phyloP scores from a whole-genome alignment of 2,113 vertebrate genomes.

The Cygnus atratus region DNA sequence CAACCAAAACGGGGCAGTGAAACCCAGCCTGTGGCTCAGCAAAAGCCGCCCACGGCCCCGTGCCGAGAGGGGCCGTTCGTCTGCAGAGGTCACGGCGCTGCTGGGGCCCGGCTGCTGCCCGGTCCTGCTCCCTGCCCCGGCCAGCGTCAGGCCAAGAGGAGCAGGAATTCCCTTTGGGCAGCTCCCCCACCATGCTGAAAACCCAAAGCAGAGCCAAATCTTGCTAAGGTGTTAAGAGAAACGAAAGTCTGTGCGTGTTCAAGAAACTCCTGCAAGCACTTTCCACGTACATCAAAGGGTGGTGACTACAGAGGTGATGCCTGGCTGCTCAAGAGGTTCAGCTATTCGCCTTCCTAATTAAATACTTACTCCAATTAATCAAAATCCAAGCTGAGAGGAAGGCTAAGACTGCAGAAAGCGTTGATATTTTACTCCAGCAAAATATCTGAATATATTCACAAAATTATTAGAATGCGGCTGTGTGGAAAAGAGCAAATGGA shows the following conservation, averaged over 20 bases:
- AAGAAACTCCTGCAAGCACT: background rate
- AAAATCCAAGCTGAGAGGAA: background rate
- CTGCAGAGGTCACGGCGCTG: no score
- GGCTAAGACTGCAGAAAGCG: background rate
- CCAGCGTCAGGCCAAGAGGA: background rate
- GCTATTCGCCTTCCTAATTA: slow-evolving; percentile 18
- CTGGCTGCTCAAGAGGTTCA: background rate
- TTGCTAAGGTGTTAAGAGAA: background rate
- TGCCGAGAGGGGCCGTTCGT: no score
- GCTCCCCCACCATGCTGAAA: fast-evolving
- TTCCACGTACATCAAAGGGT: background rate
- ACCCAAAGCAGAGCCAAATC: background rate
- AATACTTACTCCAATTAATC: slow-evolving; percentile 30
- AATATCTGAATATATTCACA: background rate
- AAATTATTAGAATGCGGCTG: background rate
- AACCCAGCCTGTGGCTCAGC: no score
- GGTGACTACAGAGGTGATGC: background rate
- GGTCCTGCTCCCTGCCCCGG: no score
- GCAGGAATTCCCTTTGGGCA: background rate
- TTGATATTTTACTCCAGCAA: background rate
- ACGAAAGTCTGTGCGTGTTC: background rate
- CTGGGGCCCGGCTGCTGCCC: no score
- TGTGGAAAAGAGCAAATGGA: background rate
- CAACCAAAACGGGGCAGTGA: no score
- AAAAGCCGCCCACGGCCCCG: no score